Base-by-base conservation (phyloP, 2,113 vertebrate species). In the Xyliphius kryptos region DNA sequence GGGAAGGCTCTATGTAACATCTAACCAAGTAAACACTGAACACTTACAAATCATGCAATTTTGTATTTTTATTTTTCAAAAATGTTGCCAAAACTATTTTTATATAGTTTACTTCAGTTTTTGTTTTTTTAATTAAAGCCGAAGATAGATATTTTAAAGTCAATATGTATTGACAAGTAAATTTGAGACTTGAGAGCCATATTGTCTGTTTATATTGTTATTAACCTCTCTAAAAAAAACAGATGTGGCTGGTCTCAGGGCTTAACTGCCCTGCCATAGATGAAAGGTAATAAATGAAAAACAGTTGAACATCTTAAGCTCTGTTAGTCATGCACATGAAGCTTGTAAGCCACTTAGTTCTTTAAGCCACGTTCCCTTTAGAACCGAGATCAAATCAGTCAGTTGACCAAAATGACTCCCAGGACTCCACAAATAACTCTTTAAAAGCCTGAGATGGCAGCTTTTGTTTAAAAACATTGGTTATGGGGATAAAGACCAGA, bases 231-330 rank as follows among this genome's bases (percentile, higher is more conserved):
- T 67, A 41, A 37, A 56, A 49, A 21, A 57, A 52, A 55, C 65
- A 68, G 70, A 73, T 67, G 40, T 73, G 55, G 54, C 61, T 49
- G 54, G 64, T 70, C n/a, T 32, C 32, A n/a, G 59, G 65, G 43
- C 55, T 69, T 56, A 47, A 15, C 51, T 72, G 21, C 19, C 46
- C 13, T 63, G 63, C 44, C 32, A 68, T 49, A 54, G 64, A 70
- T 68, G 61, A 68, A 72, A 70, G 60, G 58, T 57, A 61, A 59
- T 15, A 16, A 74, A 72, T 70, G 32, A 70, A 68, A 69, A 76
- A 48, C 69, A 70, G 61, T 67, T 72, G 71, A 50, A 72, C 63
- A 59, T 63, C 55, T 71, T 72, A 56, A 55, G 56, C 56, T 53
- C 38, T 67, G 56, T 62, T 70, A 73, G 65, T 75, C 72, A 63